Evolutionary conservation across 2,797 vertebrate species (phyloP).

Genomic region (Luscinia luscinia): DNA sequence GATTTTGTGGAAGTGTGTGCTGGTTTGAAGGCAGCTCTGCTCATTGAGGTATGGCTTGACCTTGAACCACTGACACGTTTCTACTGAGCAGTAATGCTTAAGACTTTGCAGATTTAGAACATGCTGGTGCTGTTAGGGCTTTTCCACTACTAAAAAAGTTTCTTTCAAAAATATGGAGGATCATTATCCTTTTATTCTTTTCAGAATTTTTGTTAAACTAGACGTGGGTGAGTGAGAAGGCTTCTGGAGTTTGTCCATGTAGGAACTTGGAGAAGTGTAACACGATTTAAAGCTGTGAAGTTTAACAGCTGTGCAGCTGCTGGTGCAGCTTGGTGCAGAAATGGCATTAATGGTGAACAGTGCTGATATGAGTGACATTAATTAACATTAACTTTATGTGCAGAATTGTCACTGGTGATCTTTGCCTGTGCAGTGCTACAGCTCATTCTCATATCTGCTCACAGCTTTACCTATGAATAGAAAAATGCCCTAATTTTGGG

Average conservation of each 20-base stretch:
- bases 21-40: not conserved
- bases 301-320: not conserved
- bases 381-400: not conserved
- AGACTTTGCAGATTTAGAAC: not conserved
- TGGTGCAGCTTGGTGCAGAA: not conserved
- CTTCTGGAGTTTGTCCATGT: not conserved
- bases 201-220: not conserved
- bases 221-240: not conserved
- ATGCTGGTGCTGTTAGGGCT: not conserved
- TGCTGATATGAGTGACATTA: not conserved
- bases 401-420: not conserved
- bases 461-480: not conserved
- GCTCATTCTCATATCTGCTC: not conserved
- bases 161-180: not conserved
- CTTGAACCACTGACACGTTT: not conserved
- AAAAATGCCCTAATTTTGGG: not conserved
- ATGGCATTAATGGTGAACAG: not conserved
- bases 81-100: not conserved
- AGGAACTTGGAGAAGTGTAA: not conserved
- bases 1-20: not conserved
- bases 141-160: not conserved
- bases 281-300: not conserved
- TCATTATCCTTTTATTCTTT: not conserved
- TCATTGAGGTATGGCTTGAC: not conserved
- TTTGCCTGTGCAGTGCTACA: not conserved